A percentile compares a stretch with the other conserved stretches of the same genome.
Evolutionary conservation across 2,888 invertebrate species (phyloP).

Genomic region (Litoditis marina): DNA sequence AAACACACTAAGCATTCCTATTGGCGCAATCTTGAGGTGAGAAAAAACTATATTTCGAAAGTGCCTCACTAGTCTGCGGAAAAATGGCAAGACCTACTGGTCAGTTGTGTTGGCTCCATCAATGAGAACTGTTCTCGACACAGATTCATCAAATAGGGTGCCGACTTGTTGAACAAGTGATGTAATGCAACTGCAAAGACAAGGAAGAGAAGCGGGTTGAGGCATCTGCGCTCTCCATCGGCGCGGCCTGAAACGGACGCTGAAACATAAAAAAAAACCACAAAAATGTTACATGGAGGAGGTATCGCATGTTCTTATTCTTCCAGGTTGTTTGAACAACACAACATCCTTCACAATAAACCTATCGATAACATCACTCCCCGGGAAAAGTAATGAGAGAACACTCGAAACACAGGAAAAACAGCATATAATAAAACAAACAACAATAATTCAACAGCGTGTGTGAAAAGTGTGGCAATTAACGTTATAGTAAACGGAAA

Average conservation of each 20-base stretch:
- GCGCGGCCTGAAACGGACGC: conserved; percentile 26
- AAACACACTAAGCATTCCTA: no score
- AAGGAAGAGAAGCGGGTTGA: conserved; percentile 33
- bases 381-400: no score
- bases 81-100: no score
- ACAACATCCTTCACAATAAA: neutral
- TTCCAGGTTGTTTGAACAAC: no score
- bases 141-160: conserved; percentile 56
- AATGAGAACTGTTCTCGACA: conserved; percentile 57
- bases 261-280: neutral
- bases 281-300: neutral
- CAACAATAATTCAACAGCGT: no score
- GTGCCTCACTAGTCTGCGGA: no score
- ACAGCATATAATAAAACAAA: no score
- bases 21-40: no score
- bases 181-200: conserved; percentile 44
- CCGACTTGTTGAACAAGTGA: conserved; percentile 45
- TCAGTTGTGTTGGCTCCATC: conserved; percentile 1
- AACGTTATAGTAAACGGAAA: no score
- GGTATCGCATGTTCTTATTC: neutral
- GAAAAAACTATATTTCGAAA: no score
- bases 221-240: conserved; percentile 23
- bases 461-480: no score
- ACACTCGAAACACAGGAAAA: no score
- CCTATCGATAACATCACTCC: neutral